Evolutionary conservation across 2,113 vertebrate genomes (phyloP).

Genomic region (Cacatua alba): DNA sequence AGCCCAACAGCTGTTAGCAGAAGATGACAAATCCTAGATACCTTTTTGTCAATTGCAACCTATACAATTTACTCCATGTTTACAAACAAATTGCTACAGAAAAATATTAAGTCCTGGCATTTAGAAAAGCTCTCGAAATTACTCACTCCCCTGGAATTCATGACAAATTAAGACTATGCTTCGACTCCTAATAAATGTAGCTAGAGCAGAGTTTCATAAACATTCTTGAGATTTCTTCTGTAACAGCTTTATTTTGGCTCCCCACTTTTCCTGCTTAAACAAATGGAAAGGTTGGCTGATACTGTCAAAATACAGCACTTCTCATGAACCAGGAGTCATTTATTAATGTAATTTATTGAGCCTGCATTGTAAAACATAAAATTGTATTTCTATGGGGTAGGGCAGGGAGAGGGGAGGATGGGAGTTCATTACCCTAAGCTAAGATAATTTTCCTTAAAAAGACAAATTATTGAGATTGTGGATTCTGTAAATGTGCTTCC

Average conservation of each 20-base stretch:
- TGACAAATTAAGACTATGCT: conserved; percentile 74
- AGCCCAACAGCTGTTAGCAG: conserved; percentile 47
- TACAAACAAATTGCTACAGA: conserved; percentile 70
- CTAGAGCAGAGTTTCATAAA: conserved; percentile 74
- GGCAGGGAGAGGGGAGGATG: not conserved
- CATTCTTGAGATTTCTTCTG: conserved; percentile 78
- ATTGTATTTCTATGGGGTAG: conserved; percentile 55
- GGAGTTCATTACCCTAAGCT: conserved; percentile 22
- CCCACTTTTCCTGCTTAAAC: conserved; percentile 78
- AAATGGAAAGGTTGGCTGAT: conserved; percentile 79
- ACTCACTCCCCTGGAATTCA: conserved; percentile 77
- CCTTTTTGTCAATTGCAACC: conserved; percentile 60
- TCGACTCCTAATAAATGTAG: conserved; percentile 74
- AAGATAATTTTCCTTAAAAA: conserved; percentile 71
- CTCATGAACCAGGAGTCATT: conserved; percentile 72
- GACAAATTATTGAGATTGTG: conserved; percentile 58
- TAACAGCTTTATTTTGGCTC: conserved; percentile 79
- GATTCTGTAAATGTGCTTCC: conserved; percentile 59
- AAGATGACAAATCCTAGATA: conserved; percentile 63
- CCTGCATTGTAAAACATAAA: conserved; percentile 63
- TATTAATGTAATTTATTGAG: conserved; percentile 74
- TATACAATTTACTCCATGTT: conserved; percentile 54
- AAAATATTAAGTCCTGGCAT: conserved; percentile 69
- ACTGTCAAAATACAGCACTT: conserved; percentile 78
- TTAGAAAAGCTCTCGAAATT: conserved; percentile 73